These are phyloP conservation scores for Meliscaeva auricollis DNA, from an alignment of 2,888 invertebrate genomes.

Conservation along the genomic window DNA sequence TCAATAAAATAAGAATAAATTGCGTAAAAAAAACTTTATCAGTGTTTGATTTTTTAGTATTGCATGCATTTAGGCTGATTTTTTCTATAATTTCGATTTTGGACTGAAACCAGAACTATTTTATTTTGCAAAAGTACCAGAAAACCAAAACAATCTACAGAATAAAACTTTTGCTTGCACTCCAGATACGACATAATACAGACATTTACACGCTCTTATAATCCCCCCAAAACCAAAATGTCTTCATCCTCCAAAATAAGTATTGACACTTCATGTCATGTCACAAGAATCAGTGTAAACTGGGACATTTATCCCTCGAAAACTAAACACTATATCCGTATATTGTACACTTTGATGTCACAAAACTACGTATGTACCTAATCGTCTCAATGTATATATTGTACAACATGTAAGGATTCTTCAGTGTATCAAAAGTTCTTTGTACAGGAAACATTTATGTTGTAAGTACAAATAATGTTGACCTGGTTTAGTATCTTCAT, in stretches of 20 bases:
- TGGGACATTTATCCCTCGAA: constrained; percentile 13
- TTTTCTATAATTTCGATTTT: too few relatives aligned
- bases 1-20: too few relatives aligned
- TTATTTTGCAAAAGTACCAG: neutral
- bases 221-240: neutral
- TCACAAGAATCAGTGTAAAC: constrained; percentile 37
- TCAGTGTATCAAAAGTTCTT: neutral
- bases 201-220: neutral
- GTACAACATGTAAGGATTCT: neutral
- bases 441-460: constrained; percentile 17
- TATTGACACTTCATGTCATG: constrained; percentile 40
- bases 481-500: constrained; percentile 9
- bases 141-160: neutral
- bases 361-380: constrained; percentile 5
- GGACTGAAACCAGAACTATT: neutral
- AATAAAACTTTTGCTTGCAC: neutral
- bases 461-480: neutral
- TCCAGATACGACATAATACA: neutral
- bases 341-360: constrained; percentile 16
- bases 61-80: too few relatives aligned
- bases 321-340: constrained; percentile 15
- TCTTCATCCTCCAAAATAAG: neutral
- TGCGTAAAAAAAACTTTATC: too few relatives aligned
- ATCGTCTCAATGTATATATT: neutral
- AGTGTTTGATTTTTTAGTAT: too few relatives aligned